Base-by-base conservation (phyloP, 2,113 vertebrate genomes). In the Gyps fulvus region DNA sequence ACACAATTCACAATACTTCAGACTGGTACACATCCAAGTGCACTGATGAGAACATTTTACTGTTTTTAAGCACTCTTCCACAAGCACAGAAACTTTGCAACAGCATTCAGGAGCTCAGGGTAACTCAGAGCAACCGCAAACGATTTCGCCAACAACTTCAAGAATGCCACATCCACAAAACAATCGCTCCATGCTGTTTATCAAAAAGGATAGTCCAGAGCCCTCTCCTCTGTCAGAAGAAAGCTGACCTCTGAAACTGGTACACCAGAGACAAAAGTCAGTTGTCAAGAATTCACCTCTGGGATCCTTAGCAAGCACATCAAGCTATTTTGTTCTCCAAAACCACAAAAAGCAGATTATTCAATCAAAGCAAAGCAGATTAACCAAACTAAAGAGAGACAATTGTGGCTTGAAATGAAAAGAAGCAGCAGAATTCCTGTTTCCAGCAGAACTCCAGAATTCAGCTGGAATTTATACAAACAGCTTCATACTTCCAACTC, bases 11-110 rank as follows among this genome's bases (percentile, higher is more conserved):
- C n/a, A 16, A 29, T 2, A 11, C 38, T 49, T 79, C 78, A 96
- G 61, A 69, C 25, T 0, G 0, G 27, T 7, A 31, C 0, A 0
- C 13, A 38, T 19, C 27, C 54, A 80, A 65, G 32, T 1, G 6
- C 25, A 17, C 9, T 4, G 10, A 54, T 0, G 9, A 70, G 40
- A 90, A 36, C 16, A 6, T 31, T 23, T 45, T 1, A 36, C 2
- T 14, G 16, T 42, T 78, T 70, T 57, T n/a, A 57, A 79, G 22
- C 22, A 8, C 32, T 63, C 4, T 85, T 82, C 43, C 52, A 71
- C 5, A 7, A 54, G 27, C 42, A 78, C 40, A 76, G 59, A 59
- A 83, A 47, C 9, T 80, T 76, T 31, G 40, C 36, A 83, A 66
- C 36, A 36, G n/a, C 20, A 50, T 31, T 40, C 2, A 0, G 3